These are phyloP conservation scores for Sander lucioperca DNA, from an alignment of 2,113 vertebrate genomes.

Conservation along the genomic window DNA sequence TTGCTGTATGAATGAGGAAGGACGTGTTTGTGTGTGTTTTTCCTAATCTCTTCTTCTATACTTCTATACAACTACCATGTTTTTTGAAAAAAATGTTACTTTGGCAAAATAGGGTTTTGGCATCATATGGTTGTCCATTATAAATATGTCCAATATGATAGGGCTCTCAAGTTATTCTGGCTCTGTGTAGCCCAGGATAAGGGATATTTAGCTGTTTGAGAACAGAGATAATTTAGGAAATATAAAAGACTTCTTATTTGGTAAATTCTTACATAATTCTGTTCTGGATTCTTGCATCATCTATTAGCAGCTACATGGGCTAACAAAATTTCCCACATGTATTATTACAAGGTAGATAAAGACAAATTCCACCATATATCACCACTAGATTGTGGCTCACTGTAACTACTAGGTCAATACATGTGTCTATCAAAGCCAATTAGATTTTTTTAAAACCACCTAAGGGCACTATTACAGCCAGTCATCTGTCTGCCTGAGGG, in stretches of 20 bases:
- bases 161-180: not conserved
- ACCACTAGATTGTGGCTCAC: slow-evolving; percentile 31
- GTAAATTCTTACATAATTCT: not conserved
- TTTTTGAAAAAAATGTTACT: not conserved
- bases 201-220: not conserved
- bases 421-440: slow-evolving; percentile 52
- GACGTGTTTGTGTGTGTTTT: slow-evolving; percentile 14
- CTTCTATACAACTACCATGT: not conserved
- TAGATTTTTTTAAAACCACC: slow-evolving; percentile 23
- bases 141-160: slow-evolving; percentile 2
- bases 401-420: slow-evolving; percentile 47
- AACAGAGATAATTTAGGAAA: not conserved
- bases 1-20: slow-evolving; percentile 42
- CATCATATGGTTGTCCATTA: not conserved
- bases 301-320: slow-evolving; percentile 1
- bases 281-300: slow-evolving; percentile 16
- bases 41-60: slow-evolving; percentile 40
- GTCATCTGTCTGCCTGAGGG: slow-evolving; percentile 61
- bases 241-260: not conserved
- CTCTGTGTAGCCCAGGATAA: not conserved
- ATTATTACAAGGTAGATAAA: not conserved
- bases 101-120: not conserved
- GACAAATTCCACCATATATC: slow-evolving; percentile 38
- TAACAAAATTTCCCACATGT: not conserved
- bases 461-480: slow-evolving; percentile 21